Conservation (phyloP, 1,140 invertebrate genomes). For the Drosophila rufa region DNA sequence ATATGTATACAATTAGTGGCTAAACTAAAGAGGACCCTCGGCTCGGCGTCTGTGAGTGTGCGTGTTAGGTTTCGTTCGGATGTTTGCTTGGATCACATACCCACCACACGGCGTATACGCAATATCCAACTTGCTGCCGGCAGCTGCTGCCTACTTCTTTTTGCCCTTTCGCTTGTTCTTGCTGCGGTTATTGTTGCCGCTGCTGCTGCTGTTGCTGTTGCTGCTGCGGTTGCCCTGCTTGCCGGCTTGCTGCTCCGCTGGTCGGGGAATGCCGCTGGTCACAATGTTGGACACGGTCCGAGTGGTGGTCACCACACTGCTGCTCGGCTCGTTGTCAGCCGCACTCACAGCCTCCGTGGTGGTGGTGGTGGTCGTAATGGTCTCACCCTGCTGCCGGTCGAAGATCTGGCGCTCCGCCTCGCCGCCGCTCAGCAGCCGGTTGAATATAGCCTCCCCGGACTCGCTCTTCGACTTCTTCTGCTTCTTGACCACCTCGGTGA, state of each 20-base stretch:
- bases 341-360: constrained; percentile 65
- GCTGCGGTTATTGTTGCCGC: constrained; percentile 53
- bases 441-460: constrained; percentile 75
- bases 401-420: constrained; percentile 71
- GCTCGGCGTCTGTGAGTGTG: constrained; percentile 31
- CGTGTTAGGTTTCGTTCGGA: constrained; percentile 12
- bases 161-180: constrained; percentile 78
- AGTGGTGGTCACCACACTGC: constrained; percentile 76
- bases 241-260: constrained; percentile 18
- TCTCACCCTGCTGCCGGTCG: constrained; percentile 76
- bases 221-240: constrained; percentile 50
- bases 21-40: constrained; percentile 38
- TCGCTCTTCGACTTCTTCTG: constrained; percentile 43
- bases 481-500: constrained; percentile 71
- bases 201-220: constrained; percentile 5
- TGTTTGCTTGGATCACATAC: constrained; percentile 53
- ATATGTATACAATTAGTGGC: constrained; percentile 42
- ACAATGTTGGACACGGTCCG: constrained; percentile 78
- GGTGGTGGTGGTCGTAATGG: constrained; percentile 78
- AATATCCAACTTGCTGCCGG: constrained; percentile 19
- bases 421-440: constrained; percentile 66
- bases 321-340: constrained; percentile 58
- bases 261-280: constrained; percentile 77
- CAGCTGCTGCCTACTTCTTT: constrained; percentile 62
- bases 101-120: constrained; percentile 65